Conservation (phyloP, 2,113 vertebrate species). For the Tricholaema leucomelas region DNA sequence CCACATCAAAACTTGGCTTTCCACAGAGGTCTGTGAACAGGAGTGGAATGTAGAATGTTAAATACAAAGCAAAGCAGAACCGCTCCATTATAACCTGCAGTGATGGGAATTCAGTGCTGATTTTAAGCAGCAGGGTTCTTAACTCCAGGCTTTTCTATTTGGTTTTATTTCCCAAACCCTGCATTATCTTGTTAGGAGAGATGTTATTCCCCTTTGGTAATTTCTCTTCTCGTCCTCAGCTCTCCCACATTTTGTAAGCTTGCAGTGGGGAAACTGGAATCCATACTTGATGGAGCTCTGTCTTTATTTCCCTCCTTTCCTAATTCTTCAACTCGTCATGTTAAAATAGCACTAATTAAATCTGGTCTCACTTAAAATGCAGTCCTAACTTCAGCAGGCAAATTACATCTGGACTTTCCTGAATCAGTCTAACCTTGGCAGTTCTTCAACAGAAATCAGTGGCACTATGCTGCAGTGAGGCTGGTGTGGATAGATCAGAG, state of each 20-base stretch:
- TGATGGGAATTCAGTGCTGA: slow-evolving; percentile 64
- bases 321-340: slow-evolving; percentile 5
- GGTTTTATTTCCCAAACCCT: slow-evolving; percentile 66
- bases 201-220: slow-evolving; percentile 50
- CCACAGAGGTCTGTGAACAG: background rate
- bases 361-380: background rate
- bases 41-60: slow-evolving; percentile 56
- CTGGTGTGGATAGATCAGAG: background rate
- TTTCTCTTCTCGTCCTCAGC: slow-evolving; percentile 25
- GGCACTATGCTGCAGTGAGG: background rate
- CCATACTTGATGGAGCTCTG: background rate
- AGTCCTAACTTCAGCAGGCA: background rate
- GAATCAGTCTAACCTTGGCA: background rate
- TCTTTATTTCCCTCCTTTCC: background rate
- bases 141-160: slow-evolving; percentile 57
- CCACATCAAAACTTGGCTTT: slow-evolving; percentile 49
- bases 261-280: background rate
- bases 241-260: slow-evolving; percentile 15
- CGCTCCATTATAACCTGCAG: slow-evolving; percentile 46
- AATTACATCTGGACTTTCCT: background rate
- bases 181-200: slow-evolving; percentile 65
- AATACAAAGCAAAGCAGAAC: slow-evolving; percentile 69
- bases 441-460: background rate
- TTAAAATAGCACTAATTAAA: slow-evolving; percentile 39
- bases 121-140: slow-evolving; percentile 67